Evolutionary conservation across 92 coral and sea anemone species (phyloP).

Genomic region (Epizoanthus illoricatus): DNA sequence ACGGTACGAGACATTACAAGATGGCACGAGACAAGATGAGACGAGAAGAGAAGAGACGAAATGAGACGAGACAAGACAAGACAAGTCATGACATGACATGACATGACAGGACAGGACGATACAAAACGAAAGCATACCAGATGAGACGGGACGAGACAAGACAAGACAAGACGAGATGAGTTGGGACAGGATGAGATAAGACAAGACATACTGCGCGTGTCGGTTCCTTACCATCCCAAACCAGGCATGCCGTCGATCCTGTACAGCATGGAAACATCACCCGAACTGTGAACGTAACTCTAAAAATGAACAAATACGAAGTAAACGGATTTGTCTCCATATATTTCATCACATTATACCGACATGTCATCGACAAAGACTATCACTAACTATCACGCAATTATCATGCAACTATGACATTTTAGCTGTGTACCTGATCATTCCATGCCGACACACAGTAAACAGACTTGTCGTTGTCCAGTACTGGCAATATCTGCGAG

Average conservation of each 20-base stretch:
- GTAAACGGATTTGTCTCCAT: not conserved
- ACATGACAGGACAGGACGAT: not conserved
- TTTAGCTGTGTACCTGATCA: constrained; percentile 42
- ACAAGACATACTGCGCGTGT: not conserved
- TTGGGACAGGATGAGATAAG: not conserved
- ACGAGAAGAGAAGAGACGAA: too few relatives aligned
- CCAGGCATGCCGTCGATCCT: constrained; percentile 83
- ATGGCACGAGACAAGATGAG: too few relatives aligned
- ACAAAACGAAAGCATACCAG: not conserved
- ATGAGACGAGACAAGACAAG: too few relatives aligned
- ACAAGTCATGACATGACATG: too few relatives aligned
- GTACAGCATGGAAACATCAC: constrained; percentile 71
- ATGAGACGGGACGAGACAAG: too few relatives aligned
- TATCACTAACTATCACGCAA: not conserved
- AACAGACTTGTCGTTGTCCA: constrained; percentile 55
- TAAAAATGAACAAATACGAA: constrained; percentile 4
- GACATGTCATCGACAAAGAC: not conserved
- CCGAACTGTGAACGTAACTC: constrained; percentile 65
- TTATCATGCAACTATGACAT: not conserved
- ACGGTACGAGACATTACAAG: not conserved
- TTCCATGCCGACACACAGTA: constrained; percentile 68
- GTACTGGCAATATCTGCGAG: constrained; percentile 53
- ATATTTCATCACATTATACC: too few relatives aligned
- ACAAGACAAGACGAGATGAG: too few relatives aligned
- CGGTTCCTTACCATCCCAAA: constrained; percentile 63